A percentile compares a stretch with the other conserved stretches of the same genome.
phyloP scores from a whole-genome alignment of 2,113 vertebrate species.

The Callipepla californica region DNA sequence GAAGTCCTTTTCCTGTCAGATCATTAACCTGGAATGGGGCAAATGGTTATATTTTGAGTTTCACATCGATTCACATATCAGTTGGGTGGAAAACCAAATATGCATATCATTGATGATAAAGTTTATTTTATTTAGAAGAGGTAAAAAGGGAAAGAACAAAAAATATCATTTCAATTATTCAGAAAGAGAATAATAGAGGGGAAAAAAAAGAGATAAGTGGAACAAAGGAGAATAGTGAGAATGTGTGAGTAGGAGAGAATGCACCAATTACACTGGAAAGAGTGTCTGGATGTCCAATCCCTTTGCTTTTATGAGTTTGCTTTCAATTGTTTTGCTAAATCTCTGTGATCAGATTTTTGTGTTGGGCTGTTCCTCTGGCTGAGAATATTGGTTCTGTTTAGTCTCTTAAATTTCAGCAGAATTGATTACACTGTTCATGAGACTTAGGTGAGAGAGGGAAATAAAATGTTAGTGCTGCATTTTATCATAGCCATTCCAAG shows the following conservation, averaged over 20 bases:
- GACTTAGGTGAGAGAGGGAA: neutral
- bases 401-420: neutral
- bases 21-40: neutral
- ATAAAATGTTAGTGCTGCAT: neutral
- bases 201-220: neutral
- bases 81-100: neutral
- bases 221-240: conserved; percentile 3
- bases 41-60: neutral
- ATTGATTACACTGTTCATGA: neutral
- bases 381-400: neutral
- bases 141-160: conserved; percentile 15
- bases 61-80: neutral
- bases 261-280: neutral
- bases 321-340: neutral
- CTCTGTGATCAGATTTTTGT: neutral
- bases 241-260: neutral
- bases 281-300: neutral
- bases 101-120: neutral
- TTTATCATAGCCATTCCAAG: neutral
- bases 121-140: neutral
- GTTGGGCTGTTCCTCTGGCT: neutral
- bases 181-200: conserved; percentile 2
- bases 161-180: conserved; percentile 13
- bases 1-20: neutral
- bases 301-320: neutral